These are phyloP conservation scores for Hemichromis elongatus DNA, from an alignment of 2,113 vertebrate species.

Conservation along the genomic window DNA sequence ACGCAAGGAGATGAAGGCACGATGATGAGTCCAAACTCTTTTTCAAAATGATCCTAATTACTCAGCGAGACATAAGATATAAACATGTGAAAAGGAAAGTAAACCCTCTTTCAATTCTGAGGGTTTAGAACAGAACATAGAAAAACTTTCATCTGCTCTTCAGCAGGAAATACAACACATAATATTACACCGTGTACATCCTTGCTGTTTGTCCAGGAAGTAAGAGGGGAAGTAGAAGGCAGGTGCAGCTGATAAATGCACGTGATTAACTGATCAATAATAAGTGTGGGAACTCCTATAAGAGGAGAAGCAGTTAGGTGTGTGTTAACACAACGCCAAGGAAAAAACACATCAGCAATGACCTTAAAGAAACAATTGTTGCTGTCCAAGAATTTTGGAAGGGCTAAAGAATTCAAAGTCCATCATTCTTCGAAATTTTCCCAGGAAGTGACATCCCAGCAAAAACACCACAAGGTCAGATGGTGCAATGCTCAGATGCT, in stretches of 20 bases:
- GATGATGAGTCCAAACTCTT: not conserved
- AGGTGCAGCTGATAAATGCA: not conserved
- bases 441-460: not conserved
- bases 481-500: fast-evolving
- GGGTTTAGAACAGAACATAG: not conserved
- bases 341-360: not conserved
- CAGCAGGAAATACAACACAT: not conserved
- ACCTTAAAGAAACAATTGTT: not conserved
- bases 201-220: not conserved
- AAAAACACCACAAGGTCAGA: not conserved
- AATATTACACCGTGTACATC: fast-evolving
- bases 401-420: not conserved
- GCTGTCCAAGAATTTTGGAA: not conserved
- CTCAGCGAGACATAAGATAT: not conserved
- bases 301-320: not conserved
- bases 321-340: not conserved
- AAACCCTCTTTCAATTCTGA: not conserved
- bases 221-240: too few relatives aligned
- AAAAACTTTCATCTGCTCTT: not conserved
- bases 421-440: fast-evolving
- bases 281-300: not conserved
- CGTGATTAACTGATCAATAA: not conserved
- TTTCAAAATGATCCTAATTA: not conserved
- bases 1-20: constrained; percentile 95
- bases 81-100: not conserved